Base-by-base conservation (phyloP, 1,140 invertebrate species). In the Atta colombica region DNA sequence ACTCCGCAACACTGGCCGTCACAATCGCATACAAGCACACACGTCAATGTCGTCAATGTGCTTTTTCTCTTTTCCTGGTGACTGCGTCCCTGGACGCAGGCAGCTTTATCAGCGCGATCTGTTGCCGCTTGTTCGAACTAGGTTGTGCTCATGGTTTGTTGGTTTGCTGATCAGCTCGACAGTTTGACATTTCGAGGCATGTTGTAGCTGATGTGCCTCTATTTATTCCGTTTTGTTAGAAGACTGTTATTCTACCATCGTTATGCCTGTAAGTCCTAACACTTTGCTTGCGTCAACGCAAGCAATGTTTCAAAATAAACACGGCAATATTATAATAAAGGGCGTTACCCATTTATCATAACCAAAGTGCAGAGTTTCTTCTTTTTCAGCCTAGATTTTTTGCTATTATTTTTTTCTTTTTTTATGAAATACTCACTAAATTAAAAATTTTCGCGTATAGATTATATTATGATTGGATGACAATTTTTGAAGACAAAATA, bases 251-350 rank as follows among this genome's bases (percentile, higher is more conserved):
- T 45, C 7, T 18, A 18, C 3, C 35, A 8, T n/a, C 53, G 18
- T 68, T 21, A 81, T 81, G 78, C 78, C 78, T 21, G 78, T 81
- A 81, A 81, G 78, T 81, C 39, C 14, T 45, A 6, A 10, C 18
- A 39, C 35, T 16, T 39, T n/a, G 16, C 2, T 39, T n/a, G 16
- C 2, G 1, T 21, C 12, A 65, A 35, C 8, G 28, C 14, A 21
- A 14, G n/a, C 18, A 16, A 16, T 21, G 0, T 58, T 58, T 58
- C 8, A 1, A 35, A 28, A 5, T 45, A 39, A 28, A 35, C 8
- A n/a, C 3, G 4, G 14, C 65, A 12, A 14, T 16, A 7, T 18
- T 2, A 25, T 25, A 25, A 25, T 25, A 18, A 18, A 18, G 66
- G 78, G 66, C 66, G 78, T 81, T 14, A 39, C 53, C 51, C 53